Evolutionary conservation across 2,797 vertebrate species (phyloP).

Genomic region (Ataeniobius toweri): DNA sequence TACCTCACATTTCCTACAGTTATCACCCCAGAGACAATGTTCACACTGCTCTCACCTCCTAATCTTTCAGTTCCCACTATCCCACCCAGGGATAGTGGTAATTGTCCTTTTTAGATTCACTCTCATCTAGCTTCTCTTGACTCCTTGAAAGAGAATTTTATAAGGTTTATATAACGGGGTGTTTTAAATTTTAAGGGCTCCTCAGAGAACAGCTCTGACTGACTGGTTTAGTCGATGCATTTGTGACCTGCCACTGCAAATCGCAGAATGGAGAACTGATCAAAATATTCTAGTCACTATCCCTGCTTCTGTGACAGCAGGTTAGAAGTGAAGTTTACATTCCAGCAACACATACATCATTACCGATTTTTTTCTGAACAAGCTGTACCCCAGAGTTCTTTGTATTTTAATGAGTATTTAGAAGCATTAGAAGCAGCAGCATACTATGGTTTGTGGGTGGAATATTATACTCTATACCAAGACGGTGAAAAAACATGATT

Average conservation of each 20-base stretch:
- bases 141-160: neutral
- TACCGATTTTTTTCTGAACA: constrained; percentile 35
- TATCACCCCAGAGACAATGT: neutral
- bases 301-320: neutral
- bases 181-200: constrained; percentile 15
- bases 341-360: constrained; percentile 35
- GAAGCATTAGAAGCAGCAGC: neutral
- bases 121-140: too few species aligned
- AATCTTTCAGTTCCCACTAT: neutral
- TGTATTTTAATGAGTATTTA: constrained; percentile 27
- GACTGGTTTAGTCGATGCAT: constrained; percentile 2
- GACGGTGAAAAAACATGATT: neutral
- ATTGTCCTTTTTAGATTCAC: too few species aligned
- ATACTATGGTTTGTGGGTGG: neutral
- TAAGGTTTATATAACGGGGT: neutral
- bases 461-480: constrained; percentile 7
- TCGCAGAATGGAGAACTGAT: constrained; percentile 30
- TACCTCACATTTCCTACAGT: neutral
- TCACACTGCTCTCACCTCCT: neutral
- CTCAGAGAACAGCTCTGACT: constrained; percentile 1
- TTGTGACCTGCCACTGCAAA: constrained; percentile 14
- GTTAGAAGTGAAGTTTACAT: constrained; percentile 38
- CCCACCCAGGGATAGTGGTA: neutral
- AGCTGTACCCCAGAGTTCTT: constrained; percentile 11
- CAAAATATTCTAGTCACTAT: constrained; percentile 8